A percentile compares a stretch with the other conserved stretches of the same genome.
These are phyloP conservation scores for Laticauda laticaudata DNA, from an alignment of 2,113 vertebrate genomes.

Conservation along the genomic window DNA sequence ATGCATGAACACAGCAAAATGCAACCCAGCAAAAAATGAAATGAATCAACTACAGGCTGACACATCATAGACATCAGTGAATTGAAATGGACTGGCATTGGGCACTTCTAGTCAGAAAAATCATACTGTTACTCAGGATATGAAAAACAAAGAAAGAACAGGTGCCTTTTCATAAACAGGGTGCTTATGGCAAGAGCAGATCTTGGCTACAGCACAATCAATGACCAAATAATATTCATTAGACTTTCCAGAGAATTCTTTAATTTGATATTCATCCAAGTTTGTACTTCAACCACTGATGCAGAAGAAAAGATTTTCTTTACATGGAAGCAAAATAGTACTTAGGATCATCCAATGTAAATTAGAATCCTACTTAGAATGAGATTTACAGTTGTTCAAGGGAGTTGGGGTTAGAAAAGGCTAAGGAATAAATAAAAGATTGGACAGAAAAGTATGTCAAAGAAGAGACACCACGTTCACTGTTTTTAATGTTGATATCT, in stretches of 20 bases:
- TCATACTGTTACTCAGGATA: background rate
- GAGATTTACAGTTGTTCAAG: background rate
- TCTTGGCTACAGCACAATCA: background rate
- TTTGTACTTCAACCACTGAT: background rate
- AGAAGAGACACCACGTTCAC: too few species aligned
- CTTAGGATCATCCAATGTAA: background rate
- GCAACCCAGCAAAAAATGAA: background rate
- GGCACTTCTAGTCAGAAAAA: background rate
- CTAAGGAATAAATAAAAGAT: background rate
- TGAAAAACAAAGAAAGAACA: background rate
- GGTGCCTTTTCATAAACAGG: background rate
- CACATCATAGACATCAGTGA: background rate
- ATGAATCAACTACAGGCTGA: background rate
- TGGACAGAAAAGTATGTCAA: too few species aligned
- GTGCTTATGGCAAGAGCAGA: background rate
- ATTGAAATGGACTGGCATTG: background rate
- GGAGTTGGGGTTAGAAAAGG: background rate
- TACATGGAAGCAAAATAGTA: background rate
- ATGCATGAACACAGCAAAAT: background rate
- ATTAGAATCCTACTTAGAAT: background rate
- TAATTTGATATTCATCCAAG: background rate
- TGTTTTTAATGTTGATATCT: too few species aligned
- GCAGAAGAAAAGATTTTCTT: background rate
- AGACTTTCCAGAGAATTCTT: background rate
- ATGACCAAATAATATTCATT: background rate